Evolutionary conservation across 2,797 vertebrate genomes (phyloP).

Genomic region (Poeciliopsis gracilis): DNA sequence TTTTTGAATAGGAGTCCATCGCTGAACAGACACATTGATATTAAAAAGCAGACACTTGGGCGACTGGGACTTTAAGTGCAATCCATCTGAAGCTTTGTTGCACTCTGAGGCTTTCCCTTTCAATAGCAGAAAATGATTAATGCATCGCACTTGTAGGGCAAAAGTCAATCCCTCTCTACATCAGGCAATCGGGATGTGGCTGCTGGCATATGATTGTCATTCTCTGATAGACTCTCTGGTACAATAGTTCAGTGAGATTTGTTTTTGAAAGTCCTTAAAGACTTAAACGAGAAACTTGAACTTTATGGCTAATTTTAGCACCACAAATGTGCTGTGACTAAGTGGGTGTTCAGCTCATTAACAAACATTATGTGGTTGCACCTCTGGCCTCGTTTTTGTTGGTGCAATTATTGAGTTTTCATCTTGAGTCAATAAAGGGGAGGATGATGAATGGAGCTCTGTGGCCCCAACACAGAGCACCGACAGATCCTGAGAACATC

Average conservation of each 20-base stretch:
- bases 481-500: conserved; percentile 24
- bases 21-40: neutral
- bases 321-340: conserved; percentile 7
- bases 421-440: conserved; percentile 66
- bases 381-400: conserved; percentile 56
- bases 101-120: conserved; percentile 11
- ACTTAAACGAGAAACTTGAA: conserved; percentile 10
- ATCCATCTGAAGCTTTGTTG: conserved; percentile 8
- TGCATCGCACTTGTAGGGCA: conserved; percentile 27
- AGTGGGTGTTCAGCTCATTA: conserved; percentile 51
- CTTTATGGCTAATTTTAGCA: conserved; percentile 4
- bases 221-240: neutral
- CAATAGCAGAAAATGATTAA: conserved; percentile 17
- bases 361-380: conserved; percentile 63
- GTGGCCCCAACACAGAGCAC: conserved; percentile 19
- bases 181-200: conserved; percentile 10
- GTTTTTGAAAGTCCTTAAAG: neutral
- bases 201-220: neutral
- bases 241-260: neutral
- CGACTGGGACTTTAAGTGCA: neutral
- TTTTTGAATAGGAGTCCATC: neutral
- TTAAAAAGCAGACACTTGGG: neutral
- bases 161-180: conserved; percentile 25
- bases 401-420: conserved; percentile 63
- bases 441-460: conserved; percentile 40